A percentile compares a stretch with the other conserved stretches of the same genome.
Evolutionary conservation across 2,113 vertebrate species (phyloP).

Genomic region (Astatoreochromis straeleni): DNA sequence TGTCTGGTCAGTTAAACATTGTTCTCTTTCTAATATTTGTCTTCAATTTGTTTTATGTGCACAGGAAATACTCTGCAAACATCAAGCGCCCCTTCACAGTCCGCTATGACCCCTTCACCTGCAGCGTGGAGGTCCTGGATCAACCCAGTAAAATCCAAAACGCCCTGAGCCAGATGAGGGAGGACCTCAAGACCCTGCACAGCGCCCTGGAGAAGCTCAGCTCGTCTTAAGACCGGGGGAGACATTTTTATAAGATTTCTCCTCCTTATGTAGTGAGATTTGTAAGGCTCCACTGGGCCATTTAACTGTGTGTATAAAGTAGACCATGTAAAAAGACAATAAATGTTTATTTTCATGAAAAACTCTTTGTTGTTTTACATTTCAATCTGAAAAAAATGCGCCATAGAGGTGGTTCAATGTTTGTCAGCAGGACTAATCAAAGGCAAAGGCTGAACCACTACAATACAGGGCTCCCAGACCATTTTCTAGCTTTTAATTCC

Average conservation of each 20-base stretch:
- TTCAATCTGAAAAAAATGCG: background rate
- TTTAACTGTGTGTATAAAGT: background rate
- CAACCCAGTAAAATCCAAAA: constrained; percentile 72
- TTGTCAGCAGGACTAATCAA: background rate
- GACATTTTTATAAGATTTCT: background rate
- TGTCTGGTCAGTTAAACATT: background rate
- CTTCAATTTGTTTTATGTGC: background rate
- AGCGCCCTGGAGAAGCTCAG: constrained; percentile 72
- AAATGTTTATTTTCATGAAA: constrained; percentile 45
- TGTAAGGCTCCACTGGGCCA: background rate
- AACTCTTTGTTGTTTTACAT: background rate
- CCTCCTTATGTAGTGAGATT: background rate
- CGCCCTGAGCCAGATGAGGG: constrained; percentile 61
- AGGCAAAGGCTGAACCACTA: constrained; percentile 27
- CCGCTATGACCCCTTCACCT: constrained; percentile 71
- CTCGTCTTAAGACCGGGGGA: background rate
- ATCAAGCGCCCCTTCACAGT: constrained; percentile 76
- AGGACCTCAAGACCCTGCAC: constrained; percentile 72
- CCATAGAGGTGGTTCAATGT: background rate
- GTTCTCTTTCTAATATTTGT: background rate
- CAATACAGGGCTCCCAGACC: constrained; percentile 11
- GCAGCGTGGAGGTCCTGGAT: constrained; percentile 72
- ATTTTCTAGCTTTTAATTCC: constrained; percentile 32
- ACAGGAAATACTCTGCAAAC: constrained; percentile 70
- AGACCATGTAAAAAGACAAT: constrained; percentile 32